These are phyloP conservation scores for Horisme vitalbata DNA, from an alignment of 2,888 invertebrate species.

Conservation along the genomic window DNA sequence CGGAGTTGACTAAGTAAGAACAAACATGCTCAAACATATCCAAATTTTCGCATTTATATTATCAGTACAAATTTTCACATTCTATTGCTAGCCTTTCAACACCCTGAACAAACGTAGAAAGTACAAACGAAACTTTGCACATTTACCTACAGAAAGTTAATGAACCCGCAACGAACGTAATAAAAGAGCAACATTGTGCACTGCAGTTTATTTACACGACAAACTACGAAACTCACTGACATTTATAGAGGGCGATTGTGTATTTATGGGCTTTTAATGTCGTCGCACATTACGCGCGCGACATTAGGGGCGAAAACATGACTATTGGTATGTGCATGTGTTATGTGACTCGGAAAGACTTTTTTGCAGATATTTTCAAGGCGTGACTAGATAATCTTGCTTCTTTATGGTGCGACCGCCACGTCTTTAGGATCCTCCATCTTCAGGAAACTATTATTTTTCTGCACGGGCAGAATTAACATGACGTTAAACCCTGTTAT, in stretches of 20 bases:
- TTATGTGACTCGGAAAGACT: slow-evolving; percentile 30
- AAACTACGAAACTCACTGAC: slow-evolving; percentile 32
- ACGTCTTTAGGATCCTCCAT: too few relatives aligned
- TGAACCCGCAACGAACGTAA: slow-evolving; percentile 16
- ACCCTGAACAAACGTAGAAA: neutral
- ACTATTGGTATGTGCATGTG: slow-evolving; percentile 66
- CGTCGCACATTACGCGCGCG: slow-evolving; percentile 66
- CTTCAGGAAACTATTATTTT: too few relatives aligned
- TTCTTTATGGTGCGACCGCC: too few relatives aligned
- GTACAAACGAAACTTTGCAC: slow-evolving; percentile 4
- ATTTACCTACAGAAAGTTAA: slow-evolving; percentile 24
- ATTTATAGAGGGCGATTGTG: slow-evolving; percentile 71
- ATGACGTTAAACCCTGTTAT: too few relatives aligned
- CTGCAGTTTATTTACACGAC: slow-evolving; percentile 22
- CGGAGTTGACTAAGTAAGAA: too few relatives aligned
- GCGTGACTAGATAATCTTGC: neutral
- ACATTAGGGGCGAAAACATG: slow-evolving; percentile 66
- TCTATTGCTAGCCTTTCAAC: too few relatives aligned
- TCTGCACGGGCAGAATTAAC: too few relatives aligned
- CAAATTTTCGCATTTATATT: too few relatives aligned
- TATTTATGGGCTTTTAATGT: slow-evolving; percentile 81
- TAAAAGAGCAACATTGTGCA: slow-evolving; percentile 24
- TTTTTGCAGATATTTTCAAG: neutral
- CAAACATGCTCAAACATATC: too few relatives aligned
- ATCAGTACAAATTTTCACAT: too few relatives aligned